These are phyloP conservation scores for Narcine bancroftii DNA, from an alignment of 2,113 vertebrate genomes.

Conservation along the genomic window DNA sequence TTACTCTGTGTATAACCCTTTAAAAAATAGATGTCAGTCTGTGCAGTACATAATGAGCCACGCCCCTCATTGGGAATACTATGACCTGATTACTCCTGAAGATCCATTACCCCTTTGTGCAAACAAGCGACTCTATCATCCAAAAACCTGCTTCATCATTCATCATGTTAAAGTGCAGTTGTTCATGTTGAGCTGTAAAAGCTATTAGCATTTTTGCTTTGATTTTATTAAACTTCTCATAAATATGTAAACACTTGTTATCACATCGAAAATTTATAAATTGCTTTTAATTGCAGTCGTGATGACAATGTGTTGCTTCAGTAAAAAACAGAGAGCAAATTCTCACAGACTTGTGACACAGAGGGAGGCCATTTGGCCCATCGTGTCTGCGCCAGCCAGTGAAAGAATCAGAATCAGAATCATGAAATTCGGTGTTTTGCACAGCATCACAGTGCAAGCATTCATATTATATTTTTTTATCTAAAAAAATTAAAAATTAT, in stretches of 20 bases:
- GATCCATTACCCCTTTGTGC: background rate
- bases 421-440: no score
- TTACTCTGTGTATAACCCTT: no score
- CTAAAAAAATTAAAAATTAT: no score
- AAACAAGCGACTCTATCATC: background rate
- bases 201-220: background rate
- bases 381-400: no score
- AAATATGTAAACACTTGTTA: background rate
- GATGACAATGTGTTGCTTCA: background rate
- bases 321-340: no score
- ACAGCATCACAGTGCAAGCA: no score
- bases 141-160: background rate
- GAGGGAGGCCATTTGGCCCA: no score
- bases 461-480: no score
- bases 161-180: background rate
- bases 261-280: background rate
- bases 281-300: background rate
- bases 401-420: no score
- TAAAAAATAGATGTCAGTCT: no score
- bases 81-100: background rate
- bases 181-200: background rate
- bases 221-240: background rate
- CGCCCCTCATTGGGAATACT: no score
- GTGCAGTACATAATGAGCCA: background rate
- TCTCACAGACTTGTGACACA: no score